Evolutionary conservation across 2,797 vertebrate genomes (phyloP), one percentile per base, ranked within the genome.

Genomic region (Harpagifer antarcticus): DNA sequence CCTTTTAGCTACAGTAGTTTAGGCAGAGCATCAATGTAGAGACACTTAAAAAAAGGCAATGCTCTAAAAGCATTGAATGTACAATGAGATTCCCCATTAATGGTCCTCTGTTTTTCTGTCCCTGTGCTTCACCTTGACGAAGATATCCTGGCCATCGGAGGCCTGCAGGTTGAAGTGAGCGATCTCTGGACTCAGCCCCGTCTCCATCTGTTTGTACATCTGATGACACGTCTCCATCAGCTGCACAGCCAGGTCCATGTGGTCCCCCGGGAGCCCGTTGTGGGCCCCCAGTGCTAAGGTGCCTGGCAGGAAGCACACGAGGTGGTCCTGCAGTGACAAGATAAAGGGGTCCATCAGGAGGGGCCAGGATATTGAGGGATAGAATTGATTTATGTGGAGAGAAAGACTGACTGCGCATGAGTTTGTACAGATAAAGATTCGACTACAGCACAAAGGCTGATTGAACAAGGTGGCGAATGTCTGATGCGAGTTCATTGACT

Each of bases 251-350:
- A 99, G 81, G n/a, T 96, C 94, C 98, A 99, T 96, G 84, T 99
- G 98, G 67, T 97, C 96, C 1, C 88, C 90, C 0, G 96, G 93
- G 62, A 99, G 92, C 4, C 97, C 97, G 0, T 97, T 96, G 86
- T 99, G 97, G 67, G 93, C 96, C 4, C 98, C 98, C 31, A 99
- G 89, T 0, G 98, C 98, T 88, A 99, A 88, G 0, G 97, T 98
- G 8, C 98, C 98, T 0, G 98, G 98, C 87, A 99, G 93, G 89
- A 99, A 99, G 90, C 98, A 99, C 76, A 99, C 98, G 82, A 99
- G 91, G 91, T 99, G 98, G 94, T 99, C 98, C 98, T 99, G 92
- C 1, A 55, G 23, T 20, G 44, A 49, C 3, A 54, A 58, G 44
- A 20, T 42, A 59, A 15, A 27, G 49, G 42, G 31, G 61, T 9